Percentiles rank a stretch among this genome's conserved stretches.
Evolutionary conservation across 2,113 vertebrate species (phyloP).

Genomic region (Choloepus hoffmanni): DNA sequence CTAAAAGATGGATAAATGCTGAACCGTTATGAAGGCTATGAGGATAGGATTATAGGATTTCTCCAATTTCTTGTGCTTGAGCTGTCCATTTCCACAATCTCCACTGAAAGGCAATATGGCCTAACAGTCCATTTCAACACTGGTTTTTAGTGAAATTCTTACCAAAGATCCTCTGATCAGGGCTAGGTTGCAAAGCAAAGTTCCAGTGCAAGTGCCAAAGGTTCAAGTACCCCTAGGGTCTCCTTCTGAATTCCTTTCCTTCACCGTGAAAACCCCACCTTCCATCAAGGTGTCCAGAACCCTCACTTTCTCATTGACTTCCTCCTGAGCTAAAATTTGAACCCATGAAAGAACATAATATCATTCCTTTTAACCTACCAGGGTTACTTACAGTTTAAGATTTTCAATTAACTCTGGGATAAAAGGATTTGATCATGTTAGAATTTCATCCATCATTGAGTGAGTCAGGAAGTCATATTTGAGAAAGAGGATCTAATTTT

Average conservation of each 20-base stretch:
- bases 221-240: background rate
- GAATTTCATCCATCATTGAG: constrained; percentile 10
- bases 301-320: background rate
- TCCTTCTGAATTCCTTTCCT: background rate
- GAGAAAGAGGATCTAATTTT: background rate
- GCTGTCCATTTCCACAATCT: background rate
- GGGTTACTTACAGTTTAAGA: background rate
- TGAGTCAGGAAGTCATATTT: background rate
- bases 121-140: background rate
- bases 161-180: background rate
- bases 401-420: constrained; percentile 38
- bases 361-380: background rate
- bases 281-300: background rate
- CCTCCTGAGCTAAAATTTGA: background rate
- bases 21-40: background rate
- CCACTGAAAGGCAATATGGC: fast-evolving
- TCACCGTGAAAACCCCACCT: background rate
- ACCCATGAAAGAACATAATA: background rate
- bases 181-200: background rate
- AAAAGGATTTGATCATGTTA: background rate
- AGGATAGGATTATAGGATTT: background rate
- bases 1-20: background rate
- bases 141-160: background rate
- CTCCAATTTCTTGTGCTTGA: background rate
- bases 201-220: background rate